Base-by-base conservation (phyloP, 2,888 invertebrate species). In the Nomada fucata region DNA sequence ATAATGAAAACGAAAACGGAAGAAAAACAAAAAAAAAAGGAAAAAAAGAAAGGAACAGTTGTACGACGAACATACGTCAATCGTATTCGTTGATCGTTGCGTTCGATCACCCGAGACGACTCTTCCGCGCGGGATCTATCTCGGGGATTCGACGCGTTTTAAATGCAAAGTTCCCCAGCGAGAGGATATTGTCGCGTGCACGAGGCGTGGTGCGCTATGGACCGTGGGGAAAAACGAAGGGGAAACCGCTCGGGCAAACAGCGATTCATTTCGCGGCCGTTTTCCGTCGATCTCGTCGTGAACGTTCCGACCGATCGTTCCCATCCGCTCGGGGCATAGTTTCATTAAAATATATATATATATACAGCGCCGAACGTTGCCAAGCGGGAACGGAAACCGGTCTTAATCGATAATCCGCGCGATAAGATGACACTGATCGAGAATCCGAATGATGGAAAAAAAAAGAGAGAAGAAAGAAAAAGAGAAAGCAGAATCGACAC, bases 381-480 rank as follows among this genome's bases (percentile, higher is more conserved):
- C 75, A 59, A 68, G 77, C 53, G 53, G 47, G 29, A 36, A 59
- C 23, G 20, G 59, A 64, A 76, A 76, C 81, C 76, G 71, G 72
- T 76, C 76, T 53, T 29, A 60, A 47, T 64, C 68, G 65, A 79
- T 69, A 70, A 71, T 70, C 29, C 15, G 11, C 79, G 50, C 79
- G 72, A 76, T 67, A 69, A 73, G 59, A 64, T 57, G 73, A 59
- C 79, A 47, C 57, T 55, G 50, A 68, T 78, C 72, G 72, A 68
- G 63, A 70, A 67, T 47, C 57, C 52, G 52, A 69, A 71, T 55
- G 26, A 72, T 55, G 23, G 68, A 68, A 71, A 26, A 26, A 26
- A 26, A 2, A 26, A 26, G 26, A 26, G 26, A 26, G 2, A 26
- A 26, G 1, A 26, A 26, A 26, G 2, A 26, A 26, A 1, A 2